Base-by-base conservation (phyloP, 2,888 invertebrate species). In the Lamellibrachia satsuma region DNA sequence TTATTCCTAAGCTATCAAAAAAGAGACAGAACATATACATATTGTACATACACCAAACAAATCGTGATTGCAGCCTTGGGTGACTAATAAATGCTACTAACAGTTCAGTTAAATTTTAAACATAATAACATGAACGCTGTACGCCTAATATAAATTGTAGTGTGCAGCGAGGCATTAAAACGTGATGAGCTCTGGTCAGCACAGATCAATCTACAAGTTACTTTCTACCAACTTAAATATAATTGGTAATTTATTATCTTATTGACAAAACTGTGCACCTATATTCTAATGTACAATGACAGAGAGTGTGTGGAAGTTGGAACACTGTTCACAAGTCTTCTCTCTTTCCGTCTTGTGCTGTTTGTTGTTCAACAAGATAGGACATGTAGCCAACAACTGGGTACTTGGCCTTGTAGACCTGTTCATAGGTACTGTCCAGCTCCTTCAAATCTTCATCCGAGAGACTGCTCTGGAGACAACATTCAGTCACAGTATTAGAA, bases 361-460 rank as follows among this genome's bases (percentile, higher is more conserved):
- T 22, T 22, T 75, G 75, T 75, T 75, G 75, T 15, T 75, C 75
- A 6, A 75, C 0, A 4, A 75, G 75, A 75, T 75, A 75, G 75
- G 75, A 75, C 96, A 96, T 96, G 93, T 96, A 96, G 6, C 96
- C 96, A 9, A 96, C 96, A 22, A 96, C 93, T 6, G 95, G 95
- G 93, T 96, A 96, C 93, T 96, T 96, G 22, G 94, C 94, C 94
- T 94, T 93, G 94, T 96, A 96, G 3, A 95, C 95, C 39, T 94
- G 94, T 51, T 94, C 93, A 93, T 94, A 96, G 6, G 95, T 93
- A n/a, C 95, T 94, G 93, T 96, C 96, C 27, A 96, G 93, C 9
- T 95, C 94, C 92, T 96, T 94, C 75, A 96, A 94, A 52, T 95
- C 93, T 2, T 94, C 93, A 91, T 95, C 95, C 7, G 94, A 93